Conservation (phyloP, 2,888 invertebrate genomes). For the Tenodera sinensis region DNA sequence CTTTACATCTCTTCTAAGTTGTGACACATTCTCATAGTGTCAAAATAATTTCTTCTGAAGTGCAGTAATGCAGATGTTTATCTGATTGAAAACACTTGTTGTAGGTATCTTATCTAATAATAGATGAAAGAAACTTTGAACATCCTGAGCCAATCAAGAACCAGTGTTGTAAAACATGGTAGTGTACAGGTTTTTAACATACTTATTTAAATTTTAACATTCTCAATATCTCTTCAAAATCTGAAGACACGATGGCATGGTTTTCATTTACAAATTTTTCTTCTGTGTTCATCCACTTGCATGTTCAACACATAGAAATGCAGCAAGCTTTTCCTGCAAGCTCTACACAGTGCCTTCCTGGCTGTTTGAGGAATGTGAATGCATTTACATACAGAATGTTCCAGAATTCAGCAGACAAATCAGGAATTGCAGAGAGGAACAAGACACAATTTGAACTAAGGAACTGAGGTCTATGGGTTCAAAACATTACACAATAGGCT, state of each 20-base stretch:
- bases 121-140: neutral
- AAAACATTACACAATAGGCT: too few relatives aligned
- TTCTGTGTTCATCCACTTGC: neutral
- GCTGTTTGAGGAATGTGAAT: neutral
- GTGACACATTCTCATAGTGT: too few relatives aligned
- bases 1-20: too few relatives aligned
- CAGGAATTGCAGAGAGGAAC: too few relatives aligned
- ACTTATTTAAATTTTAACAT: neutral
- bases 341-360: neutral
- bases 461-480: too few relatives aligned
- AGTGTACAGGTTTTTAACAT: neutral
- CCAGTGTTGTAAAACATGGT: neutral
- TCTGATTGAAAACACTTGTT: neutral
- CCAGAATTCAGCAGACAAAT: too few relatives aligned
- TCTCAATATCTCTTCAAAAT: neutral
- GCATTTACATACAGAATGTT: neutral
- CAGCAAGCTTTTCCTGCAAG: neutral
- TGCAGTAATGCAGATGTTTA: neutral
- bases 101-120: neutral
- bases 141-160: neutral
- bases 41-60: neutral
- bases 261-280: neutral
- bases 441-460: too few relatives aligned
- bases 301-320: neutral
- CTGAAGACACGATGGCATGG: neutral